phyloP scores from a whole-genome alignment of 2,113 vertebrate genomes.

The Ifrita kowaldi region DNA sequence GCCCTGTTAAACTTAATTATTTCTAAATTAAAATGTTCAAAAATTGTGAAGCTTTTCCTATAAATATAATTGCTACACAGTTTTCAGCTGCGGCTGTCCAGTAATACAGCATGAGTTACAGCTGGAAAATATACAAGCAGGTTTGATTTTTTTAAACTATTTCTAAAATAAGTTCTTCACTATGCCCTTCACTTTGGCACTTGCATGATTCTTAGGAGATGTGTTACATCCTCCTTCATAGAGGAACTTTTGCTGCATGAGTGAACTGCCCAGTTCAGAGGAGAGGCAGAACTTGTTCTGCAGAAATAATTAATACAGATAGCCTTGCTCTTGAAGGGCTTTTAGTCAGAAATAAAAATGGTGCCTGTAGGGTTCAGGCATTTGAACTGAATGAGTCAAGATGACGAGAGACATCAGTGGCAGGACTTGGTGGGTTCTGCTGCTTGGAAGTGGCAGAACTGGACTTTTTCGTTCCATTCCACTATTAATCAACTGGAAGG shows the following conservation, averaged over 20 bases:
- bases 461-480: not conserved
- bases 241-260: not conserved
- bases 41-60: not conserved
- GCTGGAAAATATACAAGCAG: not conserved
- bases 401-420: fast-evolving
- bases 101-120: not conserved
- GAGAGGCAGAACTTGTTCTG: not conserved
- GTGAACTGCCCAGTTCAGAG: not conserved
- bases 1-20: not conserved
- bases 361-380: not conserved
- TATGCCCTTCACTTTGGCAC: not conserved
- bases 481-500: not conserved
- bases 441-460: not conserved
- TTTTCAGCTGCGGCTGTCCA: not conserved
- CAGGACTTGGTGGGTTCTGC: not conserved
- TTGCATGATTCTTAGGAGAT: not conserved
- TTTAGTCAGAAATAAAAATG: not conserved
- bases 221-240: not conserved
- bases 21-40: not conserved
- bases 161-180: not conserved
- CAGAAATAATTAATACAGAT: not conserved
- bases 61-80: not conserved
- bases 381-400: not conserved
- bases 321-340: not conserved
- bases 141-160: not conserved